Evolutionary conservation across 2,888 invertebrate species (phyloP), one percentile per base, ranked within the genome.

Genomic region (Piscicola geometra): DNA sequence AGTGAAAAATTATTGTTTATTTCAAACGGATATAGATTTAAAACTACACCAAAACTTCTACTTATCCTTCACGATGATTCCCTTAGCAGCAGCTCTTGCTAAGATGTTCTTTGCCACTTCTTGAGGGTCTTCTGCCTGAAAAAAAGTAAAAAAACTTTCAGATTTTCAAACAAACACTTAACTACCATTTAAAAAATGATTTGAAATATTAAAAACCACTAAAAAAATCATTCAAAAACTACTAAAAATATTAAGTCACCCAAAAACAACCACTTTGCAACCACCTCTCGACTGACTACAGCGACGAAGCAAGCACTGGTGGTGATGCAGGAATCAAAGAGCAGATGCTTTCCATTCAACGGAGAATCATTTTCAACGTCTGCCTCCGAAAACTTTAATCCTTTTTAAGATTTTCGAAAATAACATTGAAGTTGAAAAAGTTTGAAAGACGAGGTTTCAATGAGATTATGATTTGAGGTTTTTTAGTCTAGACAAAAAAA

Each of bases 281-380:
- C n/a, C 76, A 84, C 85, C 82, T 84, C 84, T 80, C 83, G 81
- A 1, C 83, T 82, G 18, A 85, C 82, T 32, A 82, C 81, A 56
- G 83, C 83, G 18, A 84, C 79, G 80, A 84, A 85, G 76, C 84
- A 84, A 21, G 84, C 85, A 77, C 82, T 83, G 75, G 82, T 81
- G 66, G 77, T 80, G 25, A 78, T 79, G 21, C 82, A 80, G 1
- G 84, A 83, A n/a, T 76, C 73, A 77, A 83, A 84, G 72, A 81
- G 81, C 47, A 83, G 79, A 75, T 79, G 83, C 76, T 83, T 83
- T 18, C 83, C 84, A 0, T 83, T 81, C 0, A 83, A 80, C 2
- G 83, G 82, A 56, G 80, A 78, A 18, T 80, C 80, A n/a, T 78
- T 80, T 68, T 83, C 82, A 15, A 84, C 83, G 68, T 84, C 83